Evolutionary conservation across 2,797 vertebrate genomes (phyloP).

Genomic region (Siniperca scherzeri): DNA sequence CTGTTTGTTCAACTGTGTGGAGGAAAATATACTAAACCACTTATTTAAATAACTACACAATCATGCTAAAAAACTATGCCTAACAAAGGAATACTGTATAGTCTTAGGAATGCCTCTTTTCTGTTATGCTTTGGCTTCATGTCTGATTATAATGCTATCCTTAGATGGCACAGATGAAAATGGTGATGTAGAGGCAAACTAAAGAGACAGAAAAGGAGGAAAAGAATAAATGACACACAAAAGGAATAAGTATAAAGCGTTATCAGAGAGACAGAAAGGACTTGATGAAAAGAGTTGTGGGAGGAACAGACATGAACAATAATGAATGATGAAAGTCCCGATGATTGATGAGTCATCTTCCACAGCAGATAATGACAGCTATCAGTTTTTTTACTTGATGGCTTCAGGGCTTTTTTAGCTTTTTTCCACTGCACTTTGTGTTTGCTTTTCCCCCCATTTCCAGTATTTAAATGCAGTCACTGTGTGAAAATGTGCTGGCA

Average conservation of each 20-base stretch:
- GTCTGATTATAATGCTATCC: slow-evolving; percentile 11
- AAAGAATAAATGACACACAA: slow-evolving; percentile 16
- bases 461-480: slow-evolving; percentile 50
- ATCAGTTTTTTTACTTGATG: slow-evolving; percentile 58
- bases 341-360: slow-evolving; percentile 71
- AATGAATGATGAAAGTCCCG: slow-evolving; percentile 57
- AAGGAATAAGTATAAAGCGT: slow-evolving; percentile 2
- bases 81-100: not conserved
- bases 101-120: not conserved
- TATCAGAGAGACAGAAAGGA: slow-evolving; percentile 36
- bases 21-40: not conserved
- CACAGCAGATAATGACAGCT: slow-evolving; percentile 62
- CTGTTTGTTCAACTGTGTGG: not conserved
- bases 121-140: not conserved
- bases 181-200: slow-evolving; percentile 18
- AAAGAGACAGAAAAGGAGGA: not conserved
- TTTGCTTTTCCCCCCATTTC: slow-evolving; percentile 14
- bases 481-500: slow-evolving; percentile 37
- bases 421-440: slow-evolving; percentile 1
- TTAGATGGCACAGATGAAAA: slow-evolving; percentile 19
- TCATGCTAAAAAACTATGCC: not conserved
- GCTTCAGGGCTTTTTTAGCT: slow-evolving; percentile 28
- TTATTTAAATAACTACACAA: slow-evolving; percentile 13
- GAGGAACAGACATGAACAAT: slow-evolving; percentile 52
- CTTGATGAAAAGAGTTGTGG: slow-evolving; percentile 49